Evolutionary conservation across 2,113 vertebrate species (phyloP), one percentile per base, ranked within the genome.

Genomic region (Rousettus leschenaultii): DNA sequence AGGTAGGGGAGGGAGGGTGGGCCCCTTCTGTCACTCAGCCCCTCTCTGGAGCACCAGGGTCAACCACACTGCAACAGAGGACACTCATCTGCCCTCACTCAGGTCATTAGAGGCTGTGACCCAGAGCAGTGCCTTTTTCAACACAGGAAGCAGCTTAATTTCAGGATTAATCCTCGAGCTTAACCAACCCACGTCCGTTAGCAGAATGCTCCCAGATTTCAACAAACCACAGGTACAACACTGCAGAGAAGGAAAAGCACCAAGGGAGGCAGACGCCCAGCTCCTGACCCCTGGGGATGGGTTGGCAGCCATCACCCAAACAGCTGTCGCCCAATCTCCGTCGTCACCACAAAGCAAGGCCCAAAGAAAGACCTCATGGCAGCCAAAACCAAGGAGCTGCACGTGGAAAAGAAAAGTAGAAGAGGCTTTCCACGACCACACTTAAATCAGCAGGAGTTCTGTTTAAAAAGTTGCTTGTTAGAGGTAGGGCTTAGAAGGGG

Each of bases 81-180:
- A 35, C 77, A 14, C 7, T 21, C 7, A 18, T 0, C 0, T 0
- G 15, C 13, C 35, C 35, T 30, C 48, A 2, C 13, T 43, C 22
- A 0, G 1, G 2, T 8, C 9, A 21, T 26, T n/a, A 33, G 26
- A 73, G 38, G 40, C 3, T 6, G 14, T 24, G 40, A 28, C 40
- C 28, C 33, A 16, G 26, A 22, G 30, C 12, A 1, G 63, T 6
- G 16, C 11, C 45, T 38, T 30, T 30, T n/a, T 45, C n/a, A n/a
- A n/a, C 3, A 9, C 4, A 35, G 66, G 66, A 0, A 18, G 71
- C 57, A 22, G 66, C 53, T 68, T 59, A 14, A n/a, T 55, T 57
- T 86, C 18, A 90, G 68, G 55, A 24, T 35, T n/a, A 55, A 70
- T 33, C 74, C 40, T 43, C 35, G 15, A 65, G 38, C 48, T 53